These are phyloP conservation scores for Apis mellifera DNA, from an alignment of 1,140 invertebrate genomes.

Conservation along the genomic window Amel_HAv3.1 CM009931.2:27620001-27620500, in stretches of 20 bases:
- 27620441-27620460: background rate
- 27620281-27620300: too few relatives aligned
- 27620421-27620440: background rate
- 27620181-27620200: background rate
- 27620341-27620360: background rate
- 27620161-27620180: constrained; percentile 14
- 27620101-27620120: constrained; percentile 9
- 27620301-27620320: too few relatives aligned
- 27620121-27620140: constrained; percentile 12
- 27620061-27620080: background rate
- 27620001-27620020: constrained; percentile 41
- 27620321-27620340: too few relatives aligned
- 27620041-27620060: background rate
- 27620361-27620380: background rate
- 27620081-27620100: constrained; percentile 24
- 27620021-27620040: background rate
- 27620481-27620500: background rate
- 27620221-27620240: too few relatives aligned
- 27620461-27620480: background rate
- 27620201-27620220: too few relatives aligned
- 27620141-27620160: constrained; percentile 42
- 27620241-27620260: too few relatives aligned
- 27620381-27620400: constrained; percentile 2
- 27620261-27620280: too few relatives aligned
- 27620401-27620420: background rate